Evolutionary conservation across 2,888 invertebrate genomes (phyloP).

Genomic region (Glaucopsyche alexis): DNA sequence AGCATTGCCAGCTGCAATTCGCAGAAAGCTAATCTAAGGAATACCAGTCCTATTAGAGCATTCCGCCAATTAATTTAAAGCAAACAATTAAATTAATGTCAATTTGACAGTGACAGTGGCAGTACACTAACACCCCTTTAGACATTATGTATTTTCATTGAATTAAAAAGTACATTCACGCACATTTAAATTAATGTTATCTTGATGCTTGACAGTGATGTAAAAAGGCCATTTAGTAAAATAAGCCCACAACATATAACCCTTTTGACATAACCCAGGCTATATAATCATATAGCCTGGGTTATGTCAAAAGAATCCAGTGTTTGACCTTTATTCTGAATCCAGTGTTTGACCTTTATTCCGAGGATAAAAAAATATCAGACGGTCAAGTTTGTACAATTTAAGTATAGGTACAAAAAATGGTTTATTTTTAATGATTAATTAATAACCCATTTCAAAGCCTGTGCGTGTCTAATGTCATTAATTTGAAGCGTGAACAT

Average conservation of each 20-base stretch:
- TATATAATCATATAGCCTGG: no score
- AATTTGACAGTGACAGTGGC: not conserved
- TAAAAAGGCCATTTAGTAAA: not conserved
- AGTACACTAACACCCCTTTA: not conserved
- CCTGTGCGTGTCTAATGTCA: constrained; percentile 24
- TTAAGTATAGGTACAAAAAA: not conserved
- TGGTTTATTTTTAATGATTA: constrained; percentile 10
- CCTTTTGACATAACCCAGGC: no score
- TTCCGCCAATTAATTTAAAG: constrained; percentile 1
- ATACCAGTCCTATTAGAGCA: not conserved
- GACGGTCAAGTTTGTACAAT: constrained; percentile 8
- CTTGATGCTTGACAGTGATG: constrained; percentile 3
- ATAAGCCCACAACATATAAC: no score
- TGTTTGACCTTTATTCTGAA: not conserved
- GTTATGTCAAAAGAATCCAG: no score
- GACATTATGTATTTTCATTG: not conserved
- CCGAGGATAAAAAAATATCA: not conserved
- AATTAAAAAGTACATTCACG: constrained; percentile 9
- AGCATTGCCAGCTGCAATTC: not conserved
- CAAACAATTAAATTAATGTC: constrained; percentile 16
- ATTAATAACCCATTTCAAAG: constrained; percentile 11
- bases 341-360: not conserved
- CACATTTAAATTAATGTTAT: constrained; percentile 10
- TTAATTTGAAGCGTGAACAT: constrained; percentile 28
- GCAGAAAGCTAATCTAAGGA: not conserved